phyloP scores from a whole-genome alignment of 2,797 vertebrate species.

The Rallus crepitans region DNA sequence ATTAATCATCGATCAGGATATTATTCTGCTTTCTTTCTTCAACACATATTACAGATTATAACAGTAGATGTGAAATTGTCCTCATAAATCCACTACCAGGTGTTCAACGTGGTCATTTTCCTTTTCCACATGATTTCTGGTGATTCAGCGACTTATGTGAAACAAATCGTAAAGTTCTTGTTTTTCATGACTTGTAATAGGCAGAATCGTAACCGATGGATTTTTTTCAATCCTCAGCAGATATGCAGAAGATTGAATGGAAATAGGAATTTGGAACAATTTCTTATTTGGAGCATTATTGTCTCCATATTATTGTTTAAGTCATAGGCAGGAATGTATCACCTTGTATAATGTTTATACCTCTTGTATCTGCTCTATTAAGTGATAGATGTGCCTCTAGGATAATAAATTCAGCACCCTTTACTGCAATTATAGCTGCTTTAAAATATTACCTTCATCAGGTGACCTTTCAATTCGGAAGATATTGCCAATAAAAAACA shows the following conservation, averaged over 20 bases:
- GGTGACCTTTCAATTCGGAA: background rate
- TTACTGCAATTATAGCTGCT: slow-evolving; percentile 4
- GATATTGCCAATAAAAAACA: background rate
- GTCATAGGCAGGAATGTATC: background rate
- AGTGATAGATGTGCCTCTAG: slow-evolving; percentile 2
- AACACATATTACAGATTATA: background rate
- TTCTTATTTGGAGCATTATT: background rate
- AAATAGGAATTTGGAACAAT: background rate
- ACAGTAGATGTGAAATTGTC: background rate
- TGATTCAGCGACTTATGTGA: background rate
- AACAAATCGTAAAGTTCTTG: background rate
- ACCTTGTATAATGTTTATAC: background rate
- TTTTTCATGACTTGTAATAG: background rate
- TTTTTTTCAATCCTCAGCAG: background rate
- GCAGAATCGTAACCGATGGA: background rate
- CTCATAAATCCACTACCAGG: background rate
- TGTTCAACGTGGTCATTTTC: background rate
- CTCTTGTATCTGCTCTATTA: background rate
- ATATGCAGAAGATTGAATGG: background rate
- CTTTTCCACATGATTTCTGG: background rate
- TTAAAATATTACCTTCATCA: slow-evolving; percentile 18
- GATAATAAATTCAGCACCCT: slow-evolving; percentile 17
- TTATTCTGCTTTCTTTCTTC: background rate
- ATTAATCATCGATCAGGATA: background rate
- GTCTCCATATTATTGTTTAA: background rate